Conservation (phyloP, 2,797 vertebrate genomes). For the Myotis planiceps region DNA sequence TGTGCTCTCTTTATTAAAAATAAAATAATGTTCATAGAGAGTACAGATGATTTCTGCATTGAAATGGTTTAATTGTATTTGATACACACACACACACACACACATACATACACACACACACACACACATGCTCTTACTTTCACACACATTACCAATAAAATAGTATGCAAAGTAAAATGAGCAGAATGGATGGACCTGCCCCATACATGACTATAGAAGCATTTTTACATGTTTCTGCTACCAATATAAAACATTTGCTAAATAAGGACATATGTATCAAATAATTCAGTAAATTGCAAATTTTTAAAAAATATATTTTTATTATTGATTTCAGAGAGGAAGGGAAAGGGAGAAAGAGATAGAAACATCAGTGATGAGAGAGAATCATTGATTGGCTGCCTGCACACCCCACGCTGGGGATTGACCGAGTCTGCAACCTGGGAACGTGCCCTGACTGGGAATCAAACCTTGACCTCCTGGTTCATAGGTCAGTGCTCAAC, state of each 20-base stretch:
- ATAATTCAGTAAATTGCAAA: background rate
- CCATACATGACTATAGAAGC: background rate
- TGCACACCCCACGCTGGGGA: no score
- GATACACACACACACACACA: background rate
- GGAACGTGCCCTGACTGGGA: no score
- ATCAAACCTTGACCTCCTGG: no score
- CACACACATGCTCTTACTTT: background rate
- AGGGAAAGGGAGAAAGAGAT: no score
- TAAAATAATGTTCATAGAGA: background rate
- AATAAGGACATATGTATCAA: background rate
- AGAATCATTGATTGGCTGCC: no score
- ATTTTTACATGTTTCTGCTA: background rate
- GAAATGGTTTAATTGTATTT: no score
- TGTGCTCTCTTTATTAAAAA: background rate
- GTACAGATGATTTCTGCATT: background rate
- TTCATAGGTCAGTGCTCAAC: no score
- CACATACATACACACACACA: background rate
- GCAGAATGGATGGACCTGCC: rapidly evolving
- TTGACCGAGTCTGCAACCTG: no score
- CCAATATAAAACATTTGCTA: background rate
- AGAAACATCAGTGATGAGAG: no score
- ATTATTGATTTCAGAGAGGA: no score
- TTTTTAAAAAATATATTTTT: no score
- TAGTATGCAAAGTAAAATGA: background rate
- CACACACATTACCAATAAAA: background rate